Evolutionary conservation across 2,113 vertebrate species (phyloP).

Genomic region (Oreochromis niloticus): DNA sequence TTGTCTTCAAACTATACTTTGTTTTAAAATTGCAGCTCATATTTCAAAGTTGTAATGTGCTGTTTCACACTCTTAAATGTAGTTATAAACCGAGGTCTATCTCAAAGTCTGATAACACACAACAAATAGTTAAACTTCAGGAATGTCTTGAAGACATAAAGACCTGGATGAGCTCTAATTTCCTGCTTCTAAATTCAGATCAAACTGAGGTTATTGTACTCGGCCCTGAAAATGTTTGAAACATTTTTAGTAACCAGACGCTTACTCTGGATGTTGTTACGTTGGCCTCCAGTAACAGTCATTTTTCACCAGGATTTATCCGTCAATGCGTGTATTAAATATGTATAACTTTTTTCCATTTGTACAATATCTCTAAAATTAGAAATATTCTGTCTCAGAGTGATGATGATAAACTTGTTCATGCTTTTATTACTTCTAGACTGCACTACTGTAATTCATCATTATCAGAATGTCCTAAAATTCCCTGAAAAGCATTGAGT

Average conservation of each 20-base stretch:
- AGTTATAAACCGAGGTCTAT: neutral
- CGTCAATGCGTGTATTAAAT: neutral
- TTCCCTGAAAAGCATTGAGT: neutral
- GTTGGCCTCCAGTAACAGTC: neutral
- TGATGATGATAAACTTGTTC: neutral
- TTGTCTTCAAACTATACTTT: neutral
- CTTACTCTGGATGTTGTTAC: neutral
- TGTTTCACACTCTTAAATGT: neutral
- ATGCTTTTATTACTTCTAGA: neutral
- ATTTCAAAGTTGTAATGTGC: neutral
- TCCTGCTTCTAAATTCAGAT: neutral
- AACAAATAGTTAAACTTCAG: neutral
- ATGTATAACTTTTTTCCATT: neutral
- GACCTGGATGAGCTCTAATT: neutral
- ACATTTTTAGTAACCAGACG: neutral
- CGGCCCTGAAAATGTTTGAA: neutral
- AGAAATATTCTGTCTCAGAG: neutral
- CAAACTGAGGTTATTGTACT: neutral
- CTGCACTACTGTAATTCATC: neutral
- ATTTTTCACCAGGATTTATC: neutral
- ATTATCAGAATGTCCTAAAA: neutral
- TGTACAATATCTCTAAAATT: neutral
- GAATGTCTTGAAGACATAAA: neutral
- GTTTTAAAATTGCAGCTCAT: neutral
- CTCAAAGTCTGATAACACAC: neutral